These are phyloP conservation scores for Dipodomys merriami DNA, from an alignment of 2,113 vertebrate genomes.

Conservation along the genomic window DNA sequence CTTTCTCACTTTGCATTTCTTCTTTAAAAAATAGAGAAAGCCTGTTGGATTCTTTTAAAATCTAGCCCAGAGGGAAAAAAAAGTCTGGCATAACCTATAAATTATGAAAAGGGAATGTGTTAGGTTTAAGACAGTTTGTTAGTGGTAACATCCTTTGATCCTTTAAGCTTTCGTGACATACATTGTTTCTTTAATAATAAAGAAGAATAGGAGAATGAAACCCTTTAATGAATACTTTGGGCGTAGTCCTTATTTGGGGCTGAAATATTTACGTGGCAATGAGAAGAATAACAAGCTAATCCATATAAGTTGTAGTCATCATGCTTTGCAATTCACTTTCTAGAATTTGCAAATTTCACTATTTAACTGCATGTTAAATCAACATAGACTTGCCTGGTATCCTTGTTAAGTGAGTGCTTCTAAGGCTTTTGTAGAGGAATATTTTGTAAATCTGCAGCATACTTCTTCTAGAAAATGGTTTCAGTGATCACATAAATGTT, in stretches of 20 bases:
- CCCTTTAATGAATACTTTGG: slow-evolving; percentile 29
- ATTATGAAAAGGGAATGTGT: slow-evolving; percentile 23
- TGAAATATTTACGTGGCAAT: background rate
- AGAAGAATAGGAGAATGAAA: slow-evolving; percentile 44
- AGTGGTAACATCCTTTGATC: slow-evolving; percentile 44
- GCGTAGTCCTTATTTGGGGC: background rate
- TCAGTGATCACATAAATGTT: background rate
- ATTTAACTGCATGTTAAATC: slow-evolving; percentile 23
- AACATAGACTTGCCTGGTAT: background rate
- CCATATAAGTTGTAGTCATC: slow-evolving; percentile 2
- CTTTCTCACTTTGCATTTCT: slow-evolving; percentile 23
- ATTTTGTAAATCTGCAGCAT: background rate
- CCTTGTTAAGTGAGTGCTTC: background rate
- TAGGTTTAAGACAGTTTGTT: slow-evolving; percentile 51
- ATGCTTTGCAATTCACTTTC: slow-evolving; percentile 16
- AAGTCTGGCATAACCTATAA: slow-evolving; percentile 19
- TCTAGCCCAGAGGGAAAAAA: background rate
- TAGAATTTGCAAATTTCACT: slow-evolving; percentile 33
- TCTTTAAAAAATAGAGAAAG: slow-evolving; percentile 51
- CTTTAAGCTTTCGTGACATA: slow-evolving; percentile 29
- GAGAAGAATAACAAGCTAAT: slow-evolving; percentile 44
- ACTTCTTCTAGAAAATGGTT: background rate
- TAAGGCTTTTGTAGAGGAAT: slow-evolving; percentile 20
- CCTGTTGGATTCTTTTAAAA: background rate
- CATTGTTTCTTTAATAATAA: slow-evolving; percentile 52